Evolutionary conservation across 2,113 vertebrate genomes (phyloP).

Genomic region (Muntiacus reevesi): DNA sequence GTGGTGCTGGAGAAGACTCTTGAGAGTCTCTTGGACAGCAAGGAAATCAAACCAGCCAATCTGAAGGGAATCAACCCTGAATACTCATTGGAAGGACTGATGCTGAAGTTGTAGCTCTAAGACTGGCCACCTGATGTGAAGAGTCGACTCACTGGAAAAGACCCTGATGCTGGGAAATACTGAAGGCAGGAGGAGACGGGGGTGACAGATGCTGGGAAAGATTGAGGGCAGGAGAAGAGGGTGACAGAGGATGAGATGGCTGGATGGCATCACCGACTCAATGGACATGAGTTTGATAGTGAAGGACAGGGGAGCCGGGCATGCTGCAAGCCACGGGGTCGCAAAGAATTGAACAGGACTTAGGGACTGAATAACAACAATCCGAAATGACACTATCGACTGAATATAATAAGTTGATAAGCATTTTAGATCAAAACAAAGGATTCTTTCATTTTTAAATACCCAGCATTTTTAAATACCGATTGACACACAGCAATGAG

Average conservation of each 20-base stretch:
- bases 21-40: neutral
- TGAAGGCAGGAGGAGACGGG: neutral
- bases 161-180: neutral
- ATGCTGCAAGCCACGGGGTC: neutral
- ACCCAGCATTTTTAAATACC: neutral
- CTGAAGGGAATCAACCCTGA: neutral
- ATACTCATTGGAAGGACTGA: neutral
- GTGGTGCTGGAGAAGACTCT: neutral
- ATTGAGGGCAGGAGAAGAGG: neutral
- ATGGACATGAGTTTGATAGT: neutral
- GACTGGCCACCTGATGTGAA: neutral
- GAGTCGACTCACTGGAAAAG: neutral
- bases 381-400: neutral
- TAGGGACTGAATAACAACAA: neutral
- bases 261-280: neutral
- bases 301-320: neutral
- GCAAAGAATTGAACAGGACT: neutral
- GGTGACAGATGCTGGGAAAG: too few species aligned
- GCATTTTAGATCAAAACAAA: constrained; percentile 22
- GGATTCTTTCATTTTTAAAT: neutral
- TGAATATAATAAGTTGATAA: neutral
- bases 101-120: neutral
- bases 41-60: neutral
- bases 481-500: neutral
- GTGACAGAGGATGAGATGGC: neutral